Evolutionary conservation across 2,888 invertebrate genomes (phyloP).

Genomic region (Morpho deidamia): DNA sequence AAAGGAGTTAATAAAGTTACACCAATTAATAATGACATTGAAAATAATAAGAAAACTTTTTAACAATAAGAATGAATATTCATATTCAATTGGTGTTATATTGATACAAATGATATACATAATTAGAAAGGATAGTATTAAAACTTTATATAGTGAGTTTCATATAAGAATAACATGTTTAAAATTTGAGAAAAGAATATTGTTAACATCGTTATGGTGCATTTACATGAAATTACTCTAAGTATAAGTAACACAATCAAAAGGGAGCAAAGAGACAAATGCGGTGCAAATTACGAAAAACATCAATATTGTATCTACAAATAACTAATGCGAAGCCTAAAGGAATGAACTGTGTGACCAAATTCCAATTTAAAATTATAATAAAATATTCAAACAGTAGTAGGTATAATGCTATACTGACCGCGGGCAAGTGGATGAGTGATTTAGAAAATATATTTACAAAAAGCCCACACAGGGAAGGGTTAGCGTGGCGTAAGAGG

Average conservation of each 20-base stretch:
- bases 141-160: too few relatives aligned
- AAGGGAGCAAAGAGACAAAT: not conserved
- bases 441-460: slow-evolving; percentile 67
- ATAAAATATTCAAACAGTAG: slow-evolving; percentile 41
- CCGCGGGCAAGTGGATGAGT: slow-evolving; percentile 47
- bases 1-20: not conserved
- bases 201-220: too few relatives aligned
- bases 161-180: too few relatives aligned
- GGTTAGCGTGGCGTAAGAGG: slow-evolving; percentile 67
- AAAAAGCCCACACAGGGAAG: slow-evolving; percentile 64
- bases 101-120: too few relatives aligned
- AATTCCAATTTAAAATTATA: slow-evolving; percentile 40
- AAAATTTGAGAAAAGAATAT: too few relatives aligned
- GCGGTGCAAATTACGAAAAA: slow-evolving; percentile 6
- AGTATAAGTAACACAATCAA: not conserved
- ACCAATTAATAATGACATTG: slow-evolving; percentile 4
- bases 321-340: slow-evolving; percentile 24
- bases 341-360: slow-evolving; percentile 35
- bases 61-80: too few relatives aligned
- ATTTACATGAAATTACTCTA: too few relatives aligned
- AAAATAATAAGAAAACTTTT: not conserved
- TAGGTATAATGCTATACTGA: slow-evolving; percentile 31
- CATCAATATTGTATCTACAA: slow-evolving; percentile 5
- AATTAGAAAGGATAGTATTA: too few relatives aligned
- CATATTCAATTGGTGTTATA: too few relatives aligned